Conservation (phyloP, 2,113 vertebrate genomes). For the Mystacornis crossleyi region DNA sequence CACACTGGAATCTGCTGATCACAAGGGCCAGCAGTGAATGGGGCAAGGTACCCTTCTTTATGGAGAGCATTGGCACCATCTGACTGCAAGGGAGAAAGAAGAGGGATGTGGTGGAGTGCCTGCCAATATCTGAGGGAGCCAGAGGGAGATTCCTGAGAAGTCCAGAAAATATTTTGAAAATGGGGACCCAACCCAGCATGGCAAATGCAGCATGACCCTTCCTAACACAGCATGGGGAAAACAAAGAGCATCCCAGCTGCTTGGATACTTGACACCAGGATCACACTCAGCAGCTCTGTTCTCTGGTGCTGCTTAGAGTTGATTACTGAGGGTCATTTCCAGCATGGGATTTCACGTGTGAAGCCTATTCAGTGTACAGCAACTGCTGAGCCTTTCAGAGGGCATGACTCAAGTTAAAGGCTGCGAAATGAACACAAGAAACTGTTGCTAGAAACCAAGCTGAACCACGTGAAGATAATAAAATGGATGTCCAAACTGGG, state of each 20-base stretch:
- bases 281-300: background rate
- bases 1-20: background rate
- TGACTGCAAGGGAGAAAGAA: background rate
- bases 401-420: background rate
- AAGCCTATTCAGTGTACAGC: background rate
- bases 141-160: constrained; percentile 56
- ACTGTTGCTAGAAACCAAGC: constrained; percentile 11
- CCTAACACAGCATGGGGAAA: constrained; percentile 42
- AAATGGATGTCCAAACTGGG: constrained; percentile 21
- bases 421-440: background rate
- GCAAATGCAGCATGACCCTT: constrained; percentile 58
- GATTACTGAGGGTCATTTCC: constrained; percentile 33
- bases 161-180: constrained; percentile 57
- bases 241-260: constrained; percentile 60
- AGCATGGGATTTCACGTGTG: constrained; percentile 11
- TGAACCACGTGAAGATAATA: background rate
- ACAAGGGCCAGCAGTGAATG: background rate
- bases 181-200: constrained; percentile 19
- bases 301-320: background rate
- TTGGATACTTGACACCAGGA: constrained; percentile 22
- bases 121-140: background rate
- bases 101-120: background rate
- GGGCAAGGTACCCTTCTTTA: background rate
- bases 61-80: background rate
- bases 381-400: constrained; percentile 4